Base-by-base conservation (phyloP, 2,113 vertebrate species). In the Cephalopholis sonnerati region DNA sequence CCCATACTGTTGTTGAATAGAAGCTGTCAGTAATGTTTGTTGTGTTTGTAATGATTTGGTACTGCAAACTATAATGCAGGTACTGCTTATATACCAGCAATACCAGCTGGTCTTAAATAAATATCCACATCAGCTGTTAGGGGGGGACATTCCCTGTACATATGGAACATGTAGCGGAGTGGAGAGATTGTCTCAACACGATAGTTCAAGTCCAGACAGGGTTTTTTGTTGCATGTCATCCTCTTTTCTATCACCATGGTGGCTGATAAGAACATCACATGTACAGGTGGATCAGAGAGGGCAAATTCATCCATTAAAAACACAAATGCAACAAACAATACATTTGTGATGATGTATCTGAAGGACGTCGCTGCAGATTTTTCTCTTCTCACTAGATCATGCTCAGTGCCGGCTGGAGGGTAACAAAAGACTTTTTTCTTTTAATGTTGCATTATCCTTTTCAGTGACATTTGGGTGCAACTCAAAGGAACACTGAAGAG, bases 381-480 rank as follows among this genome's bases (percentile, higher is more conserved):
- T 25, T 50, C 48, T 36, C 41, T 22, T 5, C 36, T 46, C 22
- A 22, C 53, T 50, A 1, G 68, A 29, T 61, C 71, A 41, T 10
- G 36, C 39, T 82, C 39, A 24, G 15, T 8, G 41, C 8, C 64
- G 6, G 55, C 54, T 65, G 58, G 51, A 75, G 72, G 69, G 79
- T 72, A 39, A 65, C 70, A 64, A 66, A 82, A 86, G 59, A 68
- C 78, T 58, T 84, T 93, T 36, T 85, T 59, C 72, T 79, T 61
- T 77, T 84, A 68, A 65, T 88, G 74, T 88, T 77, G 58, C 70
- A 78, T 79, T 81, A 77, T 87, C 81, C 77, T 80, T 83, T 64
- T 55, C 36, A 7, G 22, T 81, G 85, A 88, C 86, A 68, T 91
- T 82, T 84, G 78, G 80, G 58, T 29, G 64, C 83, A 74, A 86